Evolutionary conservation across 2,113 vertebrate species (phyloP).

Genomic region (Lichenostomus cassidix): DNA sequence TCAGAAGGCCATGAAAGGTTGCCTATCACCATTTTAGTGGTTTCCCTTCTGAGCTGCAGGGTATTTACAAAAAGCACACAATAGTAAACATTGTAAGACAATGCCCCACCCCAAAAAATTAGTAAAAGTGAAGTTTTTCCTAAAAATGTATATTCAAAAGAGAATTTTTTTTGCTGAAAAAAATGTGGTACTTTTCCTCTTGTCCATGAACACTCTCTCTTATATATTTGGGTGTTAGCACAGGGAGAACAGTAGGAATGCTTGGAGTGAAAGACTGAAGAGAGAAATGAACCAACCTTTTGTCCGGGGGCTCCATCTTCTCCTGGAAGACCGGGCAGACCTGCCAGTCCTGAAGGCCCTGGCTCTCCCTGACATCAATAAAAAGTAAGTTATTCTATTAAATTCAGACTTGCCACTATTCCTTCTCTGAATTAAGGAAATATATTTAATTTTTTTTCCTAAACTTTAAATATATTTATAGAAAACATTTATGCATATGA

Average conservation of each 20-base stretch:
- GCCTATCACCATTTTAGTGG: neutral
- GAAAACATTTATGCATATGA: neutral
- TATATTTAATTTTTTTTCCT: neutral
- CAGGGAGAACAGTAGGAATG: neutral
- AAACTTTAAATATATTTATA: neutral
- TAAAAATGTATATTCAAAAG: neutral
- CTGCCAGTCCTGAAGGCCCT: slow-evolving; percentile 78
- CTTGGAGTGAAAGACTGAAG: neutral
- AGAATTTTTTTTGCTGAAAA: neutral
- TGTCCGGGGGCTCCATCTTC: slow-evolving; percentile 86
- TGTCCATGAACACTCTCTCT: neutral
- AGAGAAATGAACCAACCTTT: slow-evolving; percentile 73
- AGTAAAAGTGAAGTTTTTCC: neutral
- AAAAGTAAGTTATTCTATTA: slow-evolving; percentile 13
- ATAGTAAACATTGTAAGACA: neutral
- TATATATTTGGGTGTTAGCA: neutral
- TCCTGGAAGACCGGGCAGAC: slow-evolving; percentile 84
- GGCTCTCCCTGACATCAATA: slow-evolving; percentile 79
- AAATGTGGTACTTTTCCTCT: neutral
- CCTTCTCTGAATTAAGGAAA: neutral
- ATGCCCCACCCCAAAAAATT: neutral
- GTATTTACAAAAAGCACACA: neutral
- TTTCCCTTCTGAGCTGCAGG: neutral
- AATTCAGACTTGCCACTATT: neutral
- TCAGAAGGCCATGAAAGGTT: neutral